Evolutionary conservation across 2,113 vertebrate genomes (phyloP), one percentile per base, ranked within the genome.

Genomic region (Fregetta grallaria): DNA sequence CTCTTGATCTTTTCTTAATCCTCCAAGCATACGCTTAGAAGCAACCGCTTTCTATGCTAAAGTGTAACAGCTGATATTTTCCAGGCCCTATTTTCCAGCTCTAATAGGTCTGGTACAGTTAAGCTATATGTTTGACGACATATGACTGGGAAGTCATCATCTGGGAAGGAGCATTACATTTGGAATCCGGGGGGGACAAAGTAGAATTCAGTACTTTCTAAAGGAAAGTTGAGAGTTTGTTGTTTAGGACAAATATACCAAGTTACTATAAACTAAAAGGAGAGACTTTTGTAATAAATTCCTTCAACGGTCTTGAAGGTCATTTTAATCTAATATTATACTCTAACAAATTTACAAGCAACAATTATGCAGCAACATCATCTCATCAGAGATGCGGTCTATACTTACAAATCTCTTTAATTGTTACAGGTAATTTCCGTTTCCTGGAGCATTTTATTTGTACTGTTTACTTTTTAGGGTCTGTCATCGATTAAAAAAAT

Each of bases 1-100:
- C 74, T 94, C 90, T 95, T 95, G 93, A 96, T 97, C 89, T 94
- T 92, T 95, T 42, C 89, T 82, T 95, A 94, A 96, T 97, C 81
- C 81, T 96, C 87, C 59, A 74, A 93, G 87, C 1, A 5, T 83
- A 90, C 0, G 1, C 89, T 92, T 82, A 77, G 81, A 94, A 94
- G 67, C 91, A 95, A 36, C 58, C 80, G 84, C 67, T 90, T 92
- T 92, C 71, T 62, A 0, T 92, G 89, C 91, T 84, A 91, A 88
- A 94, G 56, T n/a, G 50, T 88, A 95, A 94, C 61, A 77, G 49
- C 62, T 65, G 84, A 14, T 87, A 14, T 86, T 95, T 87, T 90
- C 94, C 87, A 82, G 92, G 63, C 36, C 82, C 40, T 50, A 7
- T 90, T 91, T 86, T 92, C 92, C 85, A 93, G 74, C 63, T 86